phyloP scores from a whole-genome alignment of 2,797 vertebrate species.

The Myotis pilosus region DNA sequence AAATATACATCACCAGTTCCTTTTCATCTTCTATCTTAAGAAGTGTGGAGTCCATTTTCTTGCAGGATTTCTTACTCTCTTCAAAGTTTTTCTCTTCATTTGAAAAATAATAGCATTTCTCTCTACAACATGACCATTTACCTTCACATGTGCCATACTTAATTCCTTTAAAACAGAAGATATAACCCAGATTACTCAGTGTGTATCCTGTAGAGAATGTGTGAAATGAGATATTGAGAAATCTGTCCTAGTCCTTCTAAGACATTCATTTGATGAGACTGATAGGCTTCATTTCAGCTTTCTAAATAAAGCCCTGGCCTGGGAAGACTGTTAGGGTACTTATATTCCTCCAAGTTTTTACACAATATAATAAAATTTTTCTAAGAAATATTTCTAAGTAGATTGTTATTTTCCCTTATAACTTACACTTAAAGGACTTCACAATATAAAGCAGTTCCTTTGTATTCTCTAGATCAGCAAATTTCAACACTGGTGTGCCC shows the following conservation, averaged over 20 bases:
- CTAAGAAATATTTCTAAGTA: neutral
- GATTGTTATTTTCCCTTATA: neutral
- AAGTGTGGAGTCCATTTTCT: neutral
- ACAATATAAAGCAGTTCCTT: neutral
- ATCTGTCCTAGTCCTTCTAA: neutral
- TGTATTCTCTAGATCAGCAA: neutral
- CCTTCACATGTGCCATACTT: neutral
- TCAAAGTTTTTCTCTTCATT: neutral
- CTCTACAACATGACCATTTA: neutral
- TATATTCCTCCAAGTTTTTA: neutral
- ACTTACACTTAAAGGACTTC: neutral
- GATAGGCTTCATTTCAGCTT: neutral
- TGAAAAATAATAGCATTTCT: constrained; percentile 45
- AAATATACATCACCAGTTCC: constrained; percentile 30
- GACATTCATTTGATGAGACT: neutral
- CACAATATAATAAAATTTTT: neutral
- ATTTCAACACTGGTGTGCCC: neutral
- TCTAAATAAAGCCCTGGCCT: neutral
- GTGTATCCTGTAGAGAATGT: neutral
- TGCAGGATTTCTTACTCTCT: neutral
- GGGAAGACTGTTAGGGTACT: neutral
- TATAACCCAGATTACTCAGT: neutral
- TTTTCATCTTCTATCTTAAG: neutral
- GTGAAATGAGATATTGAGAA: neutral
- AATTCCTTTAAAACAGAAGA: constrained; percentile 31